Conservation (phyloP, 2,113 vertebrate species). For the Erythrolamprus reginae region DNA sequence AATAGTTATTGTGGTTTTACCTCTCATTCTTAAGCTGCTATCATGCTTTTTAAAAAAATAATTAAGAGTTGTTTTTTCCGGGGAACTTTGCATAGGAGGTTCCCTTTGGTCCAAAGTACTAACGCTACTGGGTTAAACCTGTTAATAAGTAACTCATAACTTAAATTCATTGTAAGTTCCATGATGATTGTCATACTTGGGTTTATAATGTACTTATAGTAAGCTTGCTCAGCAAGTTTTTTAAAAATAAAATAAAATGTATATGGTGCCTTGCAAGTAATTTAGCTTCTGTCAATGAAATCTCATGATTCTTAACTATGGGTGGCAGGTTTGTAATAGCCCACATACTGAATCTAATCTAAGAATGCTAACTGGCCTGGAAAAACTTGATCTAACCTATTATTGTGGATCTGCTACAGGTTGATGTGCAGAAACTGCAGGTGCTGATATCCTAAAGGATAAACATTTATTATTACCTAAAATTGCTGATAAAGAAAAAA, state of each 20-base stretch:
- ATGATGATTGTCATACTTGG: neutral
- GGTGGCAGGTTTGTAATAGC: neutral
- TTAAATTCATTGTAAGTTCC: neutral
- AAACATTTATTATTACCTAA: neutral
- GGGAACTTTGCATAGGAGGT: neutral
- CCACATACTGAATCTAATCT: neutral
- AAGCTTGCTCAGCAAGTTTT: neutral
- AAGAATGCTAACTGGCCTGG: neutral
- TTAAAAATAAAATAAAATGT: neutral
- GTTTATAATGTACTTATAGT: conserved; percentile 4
- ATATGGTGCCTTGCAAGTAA: neutral
- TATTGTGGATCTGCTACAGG: neutral
- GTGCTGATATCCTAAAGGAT: neutral
- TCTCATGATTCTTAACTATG: neutral
- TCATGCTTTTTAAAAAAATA: neutral
- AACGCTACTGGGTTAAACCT: conserved; percentile 13
- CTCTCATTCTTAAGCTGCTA: neutral
- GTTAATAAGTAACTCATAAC: conserved; percentile 53
- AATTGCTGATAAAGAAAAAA: neutral
- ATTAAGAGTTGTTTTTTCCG: neutral
- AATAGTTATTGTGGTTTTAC: neutral
- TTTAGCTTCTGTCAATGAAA: neutral
- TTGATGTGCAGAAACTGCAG: neutral
- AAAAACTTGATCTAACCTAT: neutral
- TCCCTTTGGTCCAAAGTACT: conserved; percentile 40